These are phyloP conservation scores for Polypedilum vanderplanki DNA, from an alignment of 1,140 invertebrate genomes.

Conservation along the genomic window DNA sequence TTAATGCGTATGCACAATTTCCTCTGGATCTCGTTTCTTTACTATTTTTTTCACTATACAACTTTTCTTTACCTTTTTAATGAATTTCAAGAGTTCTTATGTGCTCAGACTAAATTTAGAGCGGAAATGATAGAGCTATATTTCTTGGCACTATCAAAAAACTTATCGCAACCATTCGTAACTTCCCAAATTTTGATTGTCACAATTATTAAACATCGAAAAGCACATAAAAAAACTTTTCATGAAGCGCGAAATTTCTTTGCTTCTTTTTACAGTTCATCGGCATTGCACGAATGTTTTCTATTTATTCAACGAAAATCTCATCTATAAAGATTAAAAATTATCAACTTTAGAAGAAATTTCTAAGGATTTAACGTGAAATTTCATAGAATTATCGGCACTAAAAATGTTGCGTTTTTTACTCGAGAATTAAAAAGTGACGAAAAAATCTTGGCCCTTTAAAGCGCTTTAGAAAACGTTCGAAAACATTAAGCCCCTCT, in stretches of 20 bases:
- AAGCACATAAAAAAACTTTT: slow-evolving; percentile 11
- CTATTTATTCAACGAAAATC: background rate
- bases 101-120: background rate
- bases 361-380: background rate
- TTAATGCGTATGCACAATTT: slow-evolving; percentile 18
- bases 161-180: background rate
- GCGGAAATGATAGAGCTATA: background rate
- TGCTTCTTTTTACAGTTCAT: background rate
- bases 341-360: background rate
- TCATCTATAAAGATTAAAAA: background rate
- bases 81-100: background rate
- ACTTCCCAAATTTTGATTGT: slow-evolving; percentile 3
- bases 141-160: background rate
- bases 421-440: background rate
- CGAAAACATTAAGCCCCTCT: too few species aligned
- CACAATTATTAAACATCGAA: slow-evolving; percentile 19
- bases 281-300: background rate
- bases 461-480: too few species aligned
- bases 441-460: too few species aligned
- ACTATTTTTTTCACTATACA: background rate
- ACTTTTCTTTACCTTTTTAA: background rate
- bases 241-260: slow-evolving; percentile 16
- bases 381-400: background rate
- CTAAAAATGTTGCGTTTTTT: slow-evolving; percentile 16
- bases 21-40: background rate